Evolutionary conservation across 2,113 vertebrate genomes (phyloP), one percentile per base, ranked within the genome.

Genomic region (Castor canadensis): DNA sequence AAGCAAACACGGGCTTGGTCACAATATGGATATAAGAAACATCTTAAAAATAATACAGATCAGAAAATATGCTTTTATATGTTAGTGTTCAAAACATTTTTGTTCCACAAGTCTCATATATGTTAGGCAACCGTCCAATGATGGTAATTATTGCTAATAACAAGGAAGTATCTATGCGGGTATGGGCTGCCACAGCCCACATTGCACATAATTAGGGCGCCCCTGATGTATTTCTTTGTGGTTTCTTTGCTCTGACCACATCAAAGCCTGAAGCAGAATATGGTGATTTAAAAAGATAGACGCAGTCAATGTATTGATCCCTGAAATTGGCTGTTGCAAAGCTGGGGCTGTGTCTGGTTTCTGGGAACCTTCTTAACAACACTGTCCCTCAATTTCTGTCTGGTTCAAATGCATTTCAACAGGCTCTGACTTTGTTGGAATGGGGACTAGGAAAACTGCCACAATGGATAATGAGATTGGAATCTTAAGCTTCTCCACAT

Each of bases 81-180:
- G 45, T 71, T 56, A 94, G 49, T 94, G 88, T 92, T 97, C 82
- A 96, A 91, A 96, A 38, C 6, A 66, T 35, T 92, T 89, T 88
- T 87, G 71, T 87, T 93, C 35, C 84, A 91, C 96, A 97, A 89
- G 91, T 97, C 89, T 95, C 97, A 90, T 47, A 66, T 83, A 47
- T 84, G 79, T 98, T 97, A 97, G 96, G 97, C 96, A 94, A 89
- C 79, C 72, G 84, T 97, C 82, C 97, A 98, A 93, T 79, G 92
- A 97, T 97, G 97, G 94, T 98, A 97, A 98, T 96, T 95, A 94
- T 35, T 97, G 81, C 52, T 95, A 97, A 88, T 95, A 95, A 89
- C 94, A 94, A 98, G 87, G 92, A 97, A 97, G 93, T 76, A 98
- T 93, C 66, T 85, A 89, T 90, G 66, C 86, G 81, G 75, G 64